These are phyloP conservation scores for Typhlichthys eigenmanni DNA, from an alignment of 2,797 vertebrate genomes.

Conservation along the genomic window DNA sequence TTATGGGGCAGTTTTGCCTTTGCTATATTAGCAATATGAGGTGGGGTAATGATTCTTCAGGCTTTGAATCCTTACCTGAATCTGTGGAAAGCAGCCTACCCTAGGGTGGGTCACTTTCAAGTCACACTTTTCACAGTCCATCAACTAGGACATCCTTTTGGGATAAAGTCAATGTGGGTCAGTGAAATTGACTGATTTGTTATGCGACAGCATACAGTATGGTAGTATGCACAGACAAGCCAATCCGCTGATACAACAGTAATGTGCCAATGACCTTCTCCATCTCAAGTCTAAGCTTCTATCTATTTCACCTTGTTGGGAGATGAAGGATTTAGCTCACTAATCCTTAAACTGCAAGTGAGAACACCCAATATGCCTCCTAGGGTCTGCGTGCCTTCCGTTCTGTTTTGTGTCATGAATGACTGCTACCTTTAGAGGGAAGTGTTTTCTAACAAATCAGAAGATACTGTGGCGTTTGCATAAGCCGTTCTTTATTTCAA, in stretches of 20 bases:
- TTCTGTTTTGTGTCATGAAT: neutral
- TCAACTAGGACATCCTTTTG: conserved; percentile 13
- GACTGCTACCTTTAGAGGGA: neutral
- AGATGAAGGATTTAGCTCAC: conserved; percentile 60
- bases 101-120: conserved; percentile 14
- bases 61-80: conserved; percentile 12
- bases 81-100: conserved; percentile 11
- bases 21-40: neutral
- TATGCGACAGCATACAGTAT: conserved; percentile 1
- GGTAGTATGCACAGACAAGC: conserved; percentile 3
- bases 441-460: too few species aligned
- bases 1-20: neutral
- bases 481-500: too few species aligned
- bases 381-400: conserved; percentile 10
- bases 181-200: conserved; percentile 16
- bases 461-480: too few species aligned
- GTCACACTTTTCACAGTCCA: conserved; percentile 17
- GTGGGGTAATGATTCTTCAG: neutral
- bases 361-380: conserved; percentile 55
- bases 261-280: conserved; percentile 32
- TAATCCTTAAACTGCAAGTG: conserved; percentile 71
- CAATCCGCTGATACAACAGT: conserved; percentile 26
- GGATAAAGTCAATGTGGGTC: conserved; percentile 30
- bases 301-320: conserved; percentile 60
- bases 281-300: conserved; percentile 62